Evolutionary conservation across 2,113 vertebrate genomes (phyloP), one percentile per base, ranked within the genome.

Genomic region (Epinephelus fuscoguttatus): DNA sequence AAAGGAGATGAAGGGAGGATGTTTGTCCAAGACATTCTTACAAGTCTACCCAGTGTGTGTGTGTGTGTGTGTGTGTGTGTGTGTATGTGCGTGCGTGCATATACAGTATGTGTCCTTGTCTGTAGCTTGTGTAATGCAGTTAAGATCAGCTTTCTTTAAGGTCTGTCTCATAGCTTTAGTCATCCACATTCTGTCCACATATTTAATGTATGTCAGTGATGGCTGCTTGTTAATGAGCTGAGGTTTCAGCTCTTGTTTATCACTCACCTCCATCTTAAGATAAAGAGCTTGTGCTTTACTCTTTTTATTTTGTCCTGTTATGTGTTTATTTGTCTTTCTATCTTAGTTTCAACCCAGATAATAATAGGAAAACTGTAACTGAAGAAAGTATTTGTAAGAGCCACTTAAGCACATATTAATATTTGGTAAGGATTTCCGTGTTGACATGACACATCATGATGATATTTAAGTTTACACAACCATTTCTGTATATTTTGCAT

Each of bases 1-100:
- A 88, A 74, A 80, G 72, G 30, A 80, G 78, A 92, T 88, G 62
- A 87, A 80, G 74, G 61, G 67, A 70, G 78, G 83, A 75, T 52
- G 75, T 71, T 70, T 67, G 33, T 81, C 53, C 13, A 62, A 81
- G 57, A n/a, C 77, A 13, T 62, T 72, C 45, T 64, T 55, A 23
- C 23, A 27, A 19, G 61, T 64, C 33, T 63, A 7, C 19, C 8
- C 11, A 25, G 69, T 30, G 19, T 15, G 19, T 37, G 73, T 71
- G 66, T 52, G 64, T 56, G 37, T 49, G 23, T 59, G n/a, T 55
- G 37, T 10, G 50, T 64, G 40, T 63, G 17, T 37, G 25, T 53
- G 47, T 73, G 42, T 49, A 23, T 72, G 70, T 59, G 70, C 59
- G 40, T 56, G 52, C 1, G 25, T 19, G 14, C n/a, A 59, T 17